phyloP scores from a whole-genome alignment of 2,888 invertebrate genomes.

The Blastobasis lacticolella region DNA sequence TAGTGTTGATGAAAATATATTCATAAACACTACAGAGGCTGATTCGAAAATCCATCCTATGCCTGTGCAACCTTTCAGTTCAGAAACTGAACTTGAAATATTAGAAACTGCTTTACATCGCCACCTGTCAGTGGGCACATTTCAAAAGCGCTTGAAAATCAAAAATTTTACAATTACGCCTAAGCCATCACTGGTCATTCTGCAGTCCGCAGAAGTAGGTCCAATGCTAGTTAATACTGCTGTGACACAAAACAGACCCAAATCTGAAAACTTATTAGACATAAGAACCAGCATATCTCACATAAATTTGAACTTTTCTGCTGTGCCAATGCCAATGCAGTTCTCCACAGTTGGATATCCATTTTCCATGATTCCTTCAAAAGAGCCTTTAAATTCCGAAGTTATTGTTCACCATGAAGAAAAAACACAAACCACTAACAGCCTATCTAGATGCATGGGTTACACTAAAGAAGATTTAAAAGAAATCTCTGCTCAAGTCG shows the following conservation, averaged over 20 bases:
- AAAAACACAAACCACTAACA: too few species aligned
- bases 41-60: too few species aligned
- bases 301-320: conserved; percentile 24
- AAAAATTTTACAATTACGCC: conserved; percentile 49
- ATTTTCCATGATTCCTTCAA: conserved; percentile 24
- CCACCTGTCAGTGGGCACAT: conserved; percentile 34
- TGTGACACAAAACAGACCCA: conserved; percentile 26
- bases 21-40: too few species aligned
- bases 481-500: background rate
- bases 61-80: conserved; percentile 10
- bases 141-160: conserved; percentile 41
- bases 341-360: conserved; percentile 50
- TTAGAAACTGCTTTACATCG: conserved; percentile 36
- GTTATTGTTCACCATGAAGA: too few species aligned
- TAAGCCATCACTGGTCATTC: conserved; percentile 39
- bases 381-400: conserved; percentile 1
- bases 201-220: conserved; percentile 47
- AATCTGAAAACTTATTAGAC: conserved; percentile 23
- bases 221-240: conserved; percentile 38
- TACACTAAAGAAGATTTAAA: background rate
- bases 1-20: too few species aligned
- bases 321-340: conserved; percentile 33
- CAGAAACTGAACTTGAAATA: conserved; percentile 30
- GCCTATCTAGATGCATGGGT: too few species aligned
- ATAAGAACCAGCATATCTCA: conserved; percentile 25